These are phyloP conservation scores for Altica lythri DNA, from an alignment of 2,888 invertebrate genomes.

Conservation along the genomic window DNA sequence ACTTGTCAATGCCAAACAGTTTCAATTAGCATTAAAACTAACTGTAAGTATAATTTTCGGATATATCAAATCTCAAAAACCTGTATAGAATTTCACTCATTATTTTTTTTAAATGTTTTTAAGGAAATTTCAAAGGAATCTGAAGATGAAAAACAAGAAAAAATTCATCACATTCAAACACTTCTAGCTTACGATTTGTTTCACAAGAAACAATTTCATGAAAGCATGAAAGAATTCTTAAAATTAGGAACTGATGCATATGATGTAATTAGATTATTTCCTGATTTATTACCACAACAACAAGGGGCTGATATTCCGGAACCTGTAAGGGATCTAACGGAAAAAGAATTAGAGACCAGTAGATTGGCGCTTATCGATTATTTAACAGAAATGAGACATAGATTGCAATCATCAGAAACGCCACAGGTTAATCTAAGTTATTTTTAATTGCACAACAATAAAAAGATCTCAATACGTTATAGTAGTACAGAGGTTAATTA, in stretches of 20 bases:
- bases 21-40: conserved; percentile 88
- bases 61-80: neutral
- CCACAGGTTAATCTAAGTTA: too few relatives aligned
- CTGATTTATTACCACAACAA: conserved; percentile 69
- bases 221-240: conserved; percentile 90
- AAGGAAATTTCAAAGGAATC: conserved; percentile 84
- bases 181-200: conserved; percentile 91
- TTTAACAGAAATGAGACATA: conserved; percentile 75
- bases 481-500: too few relatives aligned
- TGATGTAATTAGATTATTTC: conserved; percentile 93
- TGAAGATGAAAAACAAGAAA: conserved; percentile 78
- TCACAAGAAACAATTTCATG: conserved; percentile 82
- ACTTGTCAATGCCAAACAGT: conserved; percentile 87
- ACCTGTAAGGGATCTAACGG: conserved; percentile 67
- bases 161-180: conserved; percentile 86
- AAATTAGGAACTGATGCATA: conserved; percentile 92
- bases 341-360: conserved; percentile 85
- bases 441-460: too few relatives aligned
- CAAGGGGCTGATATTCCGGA: conserved; percentile 55
- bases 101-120: too few relatives aligned
- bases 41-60: conserved; percentile 66
- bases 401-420: conserved; percentile 57
- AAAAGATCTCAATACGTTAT: too few relatives aligned
- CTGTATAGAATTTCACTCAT: too few relatives aligned
- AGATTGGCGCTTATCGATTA: conserved; percentile 88